Base-by-base conservation (phyloP, 2,888 invertebrate species). In the Drosophila histrio region DNA sequence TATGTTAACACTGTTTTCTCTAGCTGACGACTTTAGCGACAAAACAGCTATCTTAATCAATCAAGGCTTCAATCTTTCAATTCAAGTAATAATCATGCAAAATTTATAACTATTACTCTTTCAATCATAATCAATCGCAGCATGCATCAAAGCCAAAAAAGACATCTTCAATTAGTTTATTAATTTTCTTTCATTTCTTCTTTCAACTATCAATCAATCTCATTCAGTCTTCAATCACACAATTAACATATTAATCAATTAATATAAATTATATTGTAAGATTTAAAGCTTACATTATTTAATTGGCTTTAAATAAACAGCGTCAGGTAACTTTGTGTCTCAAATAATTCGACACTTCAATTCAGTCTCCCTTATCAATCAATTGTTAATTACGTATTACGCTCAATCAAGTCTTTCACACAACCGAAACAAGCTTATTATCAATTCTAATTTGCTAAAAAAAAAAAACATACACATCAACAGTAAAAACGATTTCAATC, bases 401-500 rank as follows among this genome's bases (percentile, higher is more conserved):
- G 6, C n/a, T 50, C 50, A 49, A 49, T 47, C 49, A 57, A 57
- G 28, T 36, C 15, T 36, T 44, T 46, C 11, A 36, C 34, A 11
- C n/a, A 17, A 17, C 15, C 8, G 19, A 2, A 17, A 9, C 30
- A 32, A 26, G 9, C 36, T 17, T n/a, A 26, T 34, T 24, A 54
- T 24, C 24, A 54, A 34, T 43, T 22, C 15, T 28, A 59, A 36
- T 50, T 34, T 44, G 15, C n/a, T 24, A 21, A 22, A 46, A 46
- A 54, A n/a, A n/a, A n/a, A n/a, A n/a, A n/a, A n/a, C n/a, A 28
- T 36, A 21, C 15, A n/a, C 32, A 11, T 8, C 15, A 22, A 26
- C 21, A 36, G 15, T 41, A 3, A 38, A 44, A 59, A 41, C 32
- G 34, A 38, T 38, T 44, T 38, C 24, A 46, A 66, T 49, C 59